Percentiles rank a stretch among this genome's conserved stretches.
These are phyloP conservation scores for Oopsacas minuta DNA, from an alignment of 37 sponge, comb jelly and placozoan species.

Conservation along the genomic window DNA sequence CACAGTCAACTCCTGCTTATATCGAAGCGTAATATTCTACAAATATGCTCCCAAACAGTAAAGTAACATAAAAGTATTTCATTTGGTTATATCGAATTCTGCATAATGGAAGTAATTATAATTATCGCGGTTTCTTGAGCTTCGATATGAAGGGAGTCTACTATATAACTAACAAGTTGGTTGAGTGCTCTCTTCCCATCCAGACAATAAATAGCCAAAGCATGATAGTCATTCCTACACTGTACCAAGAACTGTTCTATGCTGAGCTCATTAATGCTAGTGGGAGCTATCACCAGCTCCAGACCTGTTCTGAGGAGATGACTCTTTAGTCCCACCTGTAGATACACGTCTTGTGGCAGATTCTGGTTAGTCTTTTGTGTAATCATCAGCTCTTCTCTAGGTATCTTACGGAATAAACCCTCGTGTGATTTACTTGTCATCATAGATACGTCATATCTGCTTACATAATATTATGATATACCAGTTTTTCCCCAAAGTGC, in stretches of 20 bases:
- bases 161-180: conserved; percentile 34
- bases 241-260: conserved; percentile 38
- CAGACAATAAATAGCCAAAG: conserved; percentile 57
- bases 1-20: too few relatives aligned
- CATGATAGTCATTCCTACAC: conserved; percentile 64
- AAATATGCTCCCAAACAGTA: too few relatives aligned
- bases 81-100: too few relatives aligned
- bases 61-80: too few relatives aligned
- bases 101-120: too few relatives aligned
- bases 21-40: too few relatives aligned
- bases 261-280: conserved; percentile 21
- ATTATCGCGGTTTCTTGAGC: too few relatives aligned
- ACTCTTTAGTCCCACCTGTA: conserved; percentile 62
- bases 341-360: background rate
- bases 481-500: too few relatives aligned
- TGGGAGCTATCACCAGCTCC: conserved; percentile 57
- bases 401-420: background rate
- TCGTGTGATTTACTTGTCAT: background rate
- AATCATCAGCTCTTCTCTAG: background rate
- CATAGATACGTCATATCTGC: background rate
- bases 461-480: background rate
- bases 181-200: conserved; percentile 44
- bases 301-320: conserved; percentile 56
- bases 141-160: too few relatives aligned
- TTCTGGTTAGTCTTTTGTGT: background rate